phyloP scores from a whole-genome alignment of 2,113 vertebrate species.

The Pteropus alecto region DNA sequence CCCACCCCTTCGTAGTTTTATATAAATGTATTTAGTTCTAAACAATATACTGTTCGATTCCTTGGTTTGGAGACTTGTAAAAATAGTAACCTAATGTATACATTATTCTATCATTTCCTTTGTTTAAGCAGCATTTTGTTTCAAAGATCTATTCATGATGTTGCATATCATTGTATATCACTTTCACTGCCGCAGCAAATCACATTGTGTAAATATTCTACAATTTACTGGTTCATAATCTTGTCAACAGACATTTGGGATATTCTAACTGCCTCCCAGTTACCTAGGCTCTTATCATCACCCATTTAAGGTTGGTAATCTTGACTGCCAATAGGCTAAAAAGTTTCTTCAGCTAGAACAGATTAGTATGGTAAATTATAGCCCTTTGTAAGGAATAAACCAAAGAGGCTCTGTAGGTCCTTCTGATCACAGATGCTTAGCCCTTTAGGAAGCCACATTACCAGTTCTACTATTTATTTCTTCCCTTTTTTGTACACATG shows the following conservation, averaged over 20 bases:
- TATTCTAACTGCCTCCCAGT: background rate
- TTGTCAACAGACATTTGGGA: background rate
- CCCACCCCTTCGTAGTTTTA: background rate
- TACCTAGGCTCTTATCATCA: background rate
- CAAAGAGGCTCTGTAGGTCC: background rate
- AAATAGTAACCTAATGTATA: background rate
- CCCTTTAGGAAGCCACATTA: background rate
- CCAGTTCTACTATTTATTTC: background rate
- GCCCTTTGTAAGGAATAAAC: background rate
- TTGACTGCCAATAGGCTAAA: background rate
- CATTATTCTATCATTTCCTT: background rate
- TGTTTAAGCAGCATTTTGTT: background rate
- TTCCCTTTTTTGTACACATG: background rate
- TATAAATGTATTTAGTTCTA: background rate
- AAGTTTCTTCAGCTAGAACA: background rate
- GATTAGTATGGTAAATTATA: background rate
- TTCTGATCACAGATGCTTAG: background rate
- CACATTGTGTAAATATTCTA: background rate
- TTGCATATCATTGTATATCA: background rate
- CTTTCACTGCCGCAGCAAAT: background rate
- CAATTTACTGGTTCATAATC: background rate
- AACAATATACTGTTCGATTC: background rate
- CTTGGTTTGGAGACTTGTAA: background rate
- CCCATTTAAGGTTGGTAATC: background rate
- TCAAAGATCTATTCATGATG: background rate